A percentile compares a stretch with the other conserved stretches of the same genome.
Conservation (phyloP, 92 coral and sea anemone species). For the Zoanthus gigantus region DNA sequence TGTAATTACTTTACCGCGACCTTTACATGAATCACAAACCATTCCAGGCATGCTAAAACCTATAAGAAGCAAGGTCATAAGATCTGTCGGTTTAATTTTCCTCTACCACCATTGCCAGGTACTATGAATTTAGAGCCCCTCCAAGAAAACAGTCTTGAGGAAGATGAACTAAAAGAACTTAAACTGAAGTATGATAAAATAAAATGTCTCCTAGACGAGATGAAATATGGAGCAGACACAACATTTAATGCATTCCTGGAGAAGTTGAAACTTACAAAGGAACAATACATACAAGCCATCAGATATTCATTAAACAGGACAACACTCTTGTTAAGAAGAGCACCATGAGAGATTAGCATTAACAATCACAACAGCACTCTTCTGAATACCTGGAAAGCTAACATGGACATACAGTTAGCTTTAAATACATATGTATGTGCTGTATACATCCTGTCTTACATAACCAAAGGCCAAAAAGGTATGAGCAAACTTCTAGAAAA, state of each 20-base stretch:
- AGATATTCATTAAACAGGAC: slow-evolving; percentile 12
- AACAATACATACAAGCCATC: slow-evolving; percentile 11
- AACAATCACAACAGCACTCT: slow-evolving; percentile 21
- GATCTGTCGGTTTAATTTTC: not conserved
- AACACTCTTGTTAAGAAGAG: slow-evolving; percentile 33
- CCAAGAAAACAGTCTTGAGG: slow-evolving; percentile 20
- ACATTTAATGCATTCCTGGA: slow-evolving; percentile 29
- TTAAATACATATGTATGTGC: not conserved
- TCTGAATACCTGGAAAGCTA: not conserved
- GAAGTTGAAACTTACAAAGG: slow-evolving; percentile 20
- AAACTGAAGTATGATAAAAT: slow-evolving; percentile 9
- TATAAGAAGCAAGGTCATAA: slow-evolving; percentile 9
- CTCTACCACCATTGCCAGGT: slow-evolving; percentile 7
- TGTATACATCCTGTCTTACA: not conserved
- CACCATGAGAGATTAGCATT: not conserved
- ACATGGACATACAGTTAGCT: too few relatives aligned
- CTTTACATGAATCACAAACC: slow-evolving; percentile 51
- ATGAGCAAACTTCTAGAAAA: slow-evolving; percentile 63
- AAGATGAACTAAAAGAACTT: slow-evolving; percentile 31
- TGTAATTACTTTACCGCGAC: slow-evolving; percentile 71
- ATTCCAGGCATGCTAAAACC: slow-evolving; percentile 6
- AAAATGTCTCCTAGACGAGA: slow-evolving; percentile 11
- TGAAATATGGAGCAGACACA: slow-evolving; percentile 39
- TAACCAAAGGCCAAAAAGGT: slow-evolving; percentile 25
- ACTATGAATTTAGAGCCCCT: slow-evolving; percentile 27